These are phyloP conservation scores for western clawed frog (Xenopus tropicalis) DNA, from an alignment of 2,113 vertebrate genomes.

Conservation along the genomic window DNA sequence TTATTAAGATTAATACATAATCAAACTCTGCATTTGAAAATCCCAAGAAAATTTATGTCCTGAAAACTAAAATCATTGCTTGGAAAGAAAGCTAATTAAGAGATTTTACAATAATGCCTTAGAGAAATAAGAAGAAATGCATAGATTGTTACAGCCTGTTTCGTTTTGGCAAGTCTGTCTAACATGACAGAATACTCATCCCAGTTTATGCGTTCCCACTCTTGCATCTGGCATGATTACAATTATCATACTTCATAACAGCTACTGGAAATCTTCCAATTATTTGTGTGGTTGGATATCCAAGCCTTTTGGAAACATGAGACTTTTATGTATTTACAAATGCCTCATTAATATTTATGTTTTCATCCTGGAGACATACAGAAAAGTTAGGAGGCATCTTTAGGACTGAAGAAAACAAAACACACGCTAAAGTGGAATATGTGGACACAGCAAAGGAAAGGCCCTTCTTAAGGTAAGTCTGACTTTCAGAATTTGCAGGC, in stretches of 20 bases:
- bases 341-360: conserved; percentile 20
- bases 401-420: not conserved
- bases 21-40: too few species aligned
- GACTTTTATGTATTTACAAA: conserved; percentile 19
- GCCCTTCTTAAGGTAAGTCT: not conserved
- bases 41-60: not conserved
- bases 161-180: conserved; percentile 18
- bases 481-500: conserved; percentile 1
- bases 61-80: conserved; percentile 3
- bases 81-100: conserved; percentile 6
- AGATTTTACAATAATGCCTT: conserved; percentile 10
- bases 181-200: conserved; percentile 30
- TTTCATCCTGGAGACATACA: not conserved
- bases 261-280: conserved; percentile 31
- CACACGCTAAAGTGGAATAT: not conserved
- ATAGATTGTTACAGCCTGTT: conserved; percentile 9
- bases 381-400: not conserved
- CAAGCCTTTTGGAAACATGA: conserved; percentile 14
- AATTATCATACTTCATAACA: conserved; percentile 26
- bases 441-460: not conserved
- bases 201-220: conserved; percentile 2
- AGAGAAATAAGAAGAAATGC: conserved; percentile 6
- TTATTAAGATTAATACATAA: too few species aligned
- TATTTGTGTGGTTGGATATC: conserved; percentile 21
- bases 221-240: conserved; percentile 28